A percentile compares a stretch with the other conserved stretches of the same genome.
Conservation (phyloP, 1,140 invertebrate species). For the Drosophila insularis region DNA sequence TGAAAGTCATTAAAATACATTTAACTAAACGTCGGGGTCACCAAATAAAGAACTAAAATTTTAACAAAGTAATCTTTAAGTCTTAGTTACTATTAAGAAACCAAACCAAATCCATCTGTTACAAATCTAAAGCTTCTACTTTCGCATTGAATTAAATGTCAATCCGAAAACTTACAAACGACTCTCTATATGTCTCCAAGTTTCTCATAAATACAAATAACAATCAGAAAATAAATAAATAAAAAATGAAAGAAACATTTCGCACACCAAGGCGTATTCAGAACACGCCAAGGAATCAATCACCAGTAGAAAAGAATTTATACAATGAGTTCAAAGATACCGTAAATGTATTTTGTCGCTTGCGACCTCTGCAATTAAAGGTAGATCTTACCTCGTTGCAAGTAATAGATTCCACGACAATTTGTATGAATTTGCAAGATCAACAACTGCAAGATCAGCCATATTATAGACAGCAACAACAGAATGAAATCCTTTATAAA, state of each 20-base stretch:
- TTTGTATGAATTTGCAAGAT: conserved; percentile 86
- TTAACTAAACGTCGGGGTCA: too few species aligned
- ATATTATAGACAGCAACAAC: conserved; percentile 84
- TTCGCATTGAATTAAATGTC: too few species aligned
- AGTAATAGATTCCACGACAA: conserved; percentile 87
- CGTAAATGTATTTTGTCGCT: conserved; percentile 93
- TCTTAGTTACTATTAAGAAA: too few species aligned
- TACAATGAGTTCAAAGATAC: conserved; percentile 82
- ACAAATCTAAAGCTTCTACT: too few species aligned
- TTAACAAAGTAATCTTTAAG: too few species aligned
- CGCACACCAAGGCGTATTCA: neutral
- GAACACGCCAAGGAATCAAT: neutral
- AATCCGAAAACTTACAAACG: too few species aligned
- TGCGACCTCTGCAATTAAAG: conserved; percentile 89
- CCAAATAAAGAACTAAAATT: too few species aligned
- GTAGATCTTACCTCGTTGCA: conserved; percentile 88
- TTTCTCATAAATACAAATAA: too few species aligned
- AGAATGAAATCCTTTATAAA: conserved; percentile 89
- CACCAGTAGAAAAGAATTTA: neutral
- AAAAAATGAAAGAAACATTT: neutral
- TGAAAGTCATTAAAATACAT: too few species aligned
- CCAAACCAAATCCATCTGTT: too few species aligned
- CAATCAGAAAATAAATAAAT: neutral
- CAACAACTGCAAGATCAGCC: conserved; percentile 83
- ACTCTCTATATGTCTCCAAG: too few species aligned